Evolutionary conservation across 2,797 vertebrate species (phyloP).

Genomic region (Austrolebias charrua): DNA sequence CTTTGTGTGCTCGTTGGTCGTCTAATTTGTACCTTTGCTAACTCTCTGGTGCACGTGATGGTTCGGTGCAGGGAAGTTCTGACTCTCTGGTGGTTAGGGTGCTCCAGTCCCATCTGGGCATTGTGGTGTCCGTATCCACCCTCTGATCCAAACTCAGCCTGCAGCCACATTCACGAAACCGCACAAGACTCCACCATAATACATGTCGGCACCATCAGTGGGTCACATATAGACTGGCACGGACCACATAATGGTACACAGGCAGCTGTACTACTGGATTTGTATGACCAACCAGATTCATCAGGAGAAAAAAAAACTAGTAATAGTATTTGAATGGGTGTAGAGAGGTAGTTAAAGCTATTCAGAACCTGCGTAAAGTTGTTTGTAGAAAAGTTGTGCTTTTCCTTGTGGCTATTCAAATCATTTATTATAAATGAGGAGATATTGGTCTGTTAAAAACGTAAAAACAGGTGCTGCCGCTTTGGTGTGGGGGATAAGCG

Average conservation of each 20-base stretch:
- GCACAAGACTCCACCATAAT: constrained; percentile 38
- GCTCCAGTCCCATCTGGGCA: constrained; percentile 19
- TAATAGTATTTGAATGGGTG: no score
- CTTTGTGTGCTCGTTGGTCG: background rate
- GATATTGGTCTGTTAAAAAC: background rate
- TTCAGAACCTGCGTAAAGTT: fast-evolving
- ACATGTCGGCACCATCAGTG: constrained; percentile 37
- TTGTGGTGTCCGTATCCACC: constrained; percentile 63
- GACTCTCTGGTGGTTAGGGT: constrained; percentile 25
- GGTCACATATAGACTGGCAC: constrained; percentile 31
- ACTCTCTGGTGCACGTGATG: constrained; percentile 11
- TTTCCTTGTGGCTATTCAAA: background rate
- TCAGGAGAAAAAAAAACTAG: background rate
- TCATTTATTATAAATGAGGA: background rate
- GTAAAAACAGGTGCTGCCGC: no score
- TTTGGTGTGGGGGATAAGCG: no score
- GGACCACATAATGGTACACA: constrained; percentile 41
- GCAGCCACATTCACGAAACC: constrained; percentile 53
- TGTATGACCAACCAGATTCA: constrained; percentile 3
- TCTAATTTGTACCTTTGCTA: constrained; percentile 17
- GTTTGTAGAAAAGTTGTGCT: background rate
- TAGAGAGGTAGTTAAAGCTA: background rate
- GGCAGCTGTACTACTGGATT: constrained; percentile 25
- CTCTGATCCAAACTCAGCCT: constrained; percentile 60
- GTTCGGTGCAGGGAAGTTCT: constrained; percentile 29